Base-by-base conservation (phyloP, 2,113 vertebrate genomes). In the Salvator merianae region DNA sequence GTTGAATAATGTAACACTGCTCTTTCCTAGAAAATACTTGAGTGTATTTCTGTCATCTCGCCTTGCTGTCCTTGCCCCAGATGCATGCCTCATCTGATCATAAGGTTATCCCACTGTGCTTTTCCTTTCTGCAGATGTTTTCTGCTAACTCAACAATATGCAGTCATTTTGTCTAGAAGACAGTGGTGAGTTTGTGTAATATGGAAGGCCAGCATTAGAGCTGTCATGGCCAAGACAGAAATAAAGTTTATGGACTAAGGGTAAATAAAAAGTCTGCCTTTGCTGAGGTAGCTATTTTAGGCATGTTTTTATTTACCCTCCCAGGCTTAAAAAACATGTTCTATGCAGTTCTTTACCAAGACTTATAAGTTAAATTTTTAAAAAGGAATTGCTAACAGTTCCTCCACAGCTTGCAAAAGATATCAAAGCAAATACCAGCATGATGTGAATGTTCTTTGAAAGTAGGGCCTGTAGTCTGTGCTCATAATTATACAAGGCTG, bases 1-100 rank as follows among this genome's bases (percentile, higher is more conserved):
- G 59, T 87, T 90, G 76, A 81, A 90, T 89, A 86, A 91, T 77
- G 91, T 79, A 79, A 3, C 66, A 90, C 87, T 3, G 1, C 79
- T 81, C 87, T 68, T 82, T 89, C 83, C 80, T 79, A 16, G 40
- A 84, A 63, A 87, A 81, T 0, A 1, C 9, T 79, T 55, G 38
- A 28, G 80, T 68, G 84, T 43, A 65, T 81, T 84, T 69, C 26
- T 79, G 16, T 73, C 22, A 0, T 85, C 80, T 82, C 82, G 43
- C 7, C 72, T 80, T 87, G 81, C 75, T 76, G 20, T 73, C n/a
- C 80, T 83, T 83, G 77, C 16, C 43, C 65, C 77, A 68, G 40
- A 38, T 66, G 86, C 69, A 79, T 70, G 47, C 36, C 28, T 66
- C 30, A 40, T 38, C 40, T 70, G 88, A 30, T 36, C 30, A n/a